phyloP scores from a whole-genome alignment of 2,797 vertebrate genomes.

The Cheirogaleus major region DNA sequence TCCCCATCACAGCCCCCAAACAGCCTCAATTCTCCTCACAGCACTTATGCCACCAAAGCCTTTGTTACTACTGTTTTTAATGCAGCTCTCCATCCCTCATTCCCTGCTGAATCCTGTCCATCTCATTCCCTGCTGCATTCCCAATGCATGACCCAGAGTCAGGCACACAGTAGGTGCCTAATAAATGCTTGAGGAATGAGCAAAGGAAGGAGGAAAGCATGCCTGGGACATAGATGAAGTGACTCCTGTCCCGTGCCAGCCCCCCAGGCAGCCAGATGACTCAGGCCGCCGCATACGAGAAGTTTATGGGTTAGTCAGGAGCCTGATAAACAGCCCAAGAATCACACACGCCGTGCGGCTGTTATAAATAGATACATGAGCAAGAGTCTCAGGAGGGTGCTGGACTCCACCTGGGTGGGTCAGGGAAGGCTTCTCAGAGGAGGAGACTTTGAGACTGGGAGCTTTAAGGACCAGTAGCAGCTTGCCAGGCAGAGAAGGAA shows the following conservation, averaged over 20 bases:
- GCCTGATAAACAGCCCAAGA: slow-evolving; percentile 48
- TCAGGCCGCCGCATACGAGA: slow-evolving; percentile 37
- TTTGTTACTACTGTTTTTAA: neutral
- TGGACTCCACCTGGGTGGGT: slow-evolving; percentile 49
- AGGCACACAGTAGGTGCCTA: slow-evolving; percentile 37
- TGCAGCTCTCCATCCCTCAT: neutral
- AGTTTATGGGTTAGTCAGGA: slow-evolving; percentile 61
- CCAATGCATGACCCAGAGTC: neutral
- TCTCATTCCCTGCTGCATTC: neutral
- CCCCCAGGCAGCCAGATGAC: slow-evolving; percentile 41
- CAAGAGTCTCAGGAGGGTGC: slow-evolving; percentile 6
- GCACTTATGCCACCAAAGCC: neutral
- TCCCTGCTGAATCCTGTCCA: neutral
- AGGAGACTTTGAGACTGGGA: slow-evolving; percentile 19
- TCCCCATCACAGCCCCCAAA: neutral
- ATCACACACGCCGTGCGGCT: slow-evolving; percentile 54
- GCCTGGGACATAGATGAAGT: neutral
- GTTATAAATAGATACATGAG: slow-evolving; percentile 69
- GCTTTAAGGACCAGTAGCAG: slow-evolving; percentile 10
- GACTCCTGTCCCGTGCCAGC: neutral
- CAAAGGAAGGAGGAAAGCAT: slow-evolving; percentile 54
- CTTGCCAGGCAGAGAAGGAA: neutral
- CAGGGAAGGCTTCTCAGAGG: slow-evolving; percentile 38
- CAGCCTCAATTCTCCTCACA: neutral
- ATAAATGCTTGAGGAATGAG: slow-evolving; percentile 58